phyloP scores from a whole-genome alignment of 2,888 invertebrate species.

The Amphipyra berbera region DNA sequence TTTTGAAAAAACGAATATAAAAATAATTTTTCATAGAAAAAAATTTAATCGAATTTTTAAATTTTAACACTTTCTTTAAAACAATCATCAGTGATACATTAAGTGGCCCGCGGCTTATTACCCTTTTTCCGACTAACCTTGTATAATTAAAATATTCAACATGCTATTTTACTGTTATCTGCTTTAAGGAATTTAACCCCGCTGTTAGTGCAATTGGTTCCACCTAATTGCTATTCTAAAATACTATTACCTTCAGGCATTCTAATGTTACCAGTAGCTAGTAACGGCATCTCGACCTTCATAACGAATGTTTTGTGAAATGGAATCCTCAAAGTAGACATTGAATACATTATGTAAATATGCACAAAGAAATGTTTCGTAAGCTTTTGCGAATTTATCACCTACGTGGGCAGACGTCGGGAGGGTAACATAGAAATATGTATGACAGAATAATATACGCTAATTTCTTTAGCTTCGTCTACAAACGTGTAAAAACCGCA shows the following conservation, averaged over 20 bases:
- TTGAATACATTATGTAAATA: not conserved
- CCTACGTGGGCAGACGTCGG: conserved; percentile 1
- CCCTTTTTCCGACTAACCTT: too few relatives aligned
- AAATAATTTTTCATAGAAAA: too few relatives aligned
- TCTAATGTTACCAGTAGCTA: conserved; percentile 13
- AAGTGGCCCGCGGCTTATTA: too few relatives aligned
- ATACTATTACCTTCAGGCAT: conserved; percentile 38
- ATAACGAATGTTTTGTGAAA: conserved; percentile 10
- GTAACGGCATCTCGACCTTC: conserved; percentile 29
- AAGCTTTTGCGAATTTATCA: conserved; percentile 14
- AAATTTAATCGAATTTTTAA: too few relatives aligned
- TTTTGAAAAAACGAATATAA: too few relatives aligned
- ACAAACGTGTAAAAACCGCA: too few relatives aligned
- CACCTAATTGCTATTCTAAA: conserved; percentile 30
- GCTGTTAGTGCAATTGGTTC: conserved; percentile 29
- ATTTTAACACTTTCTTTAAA: too few relatives aligned
- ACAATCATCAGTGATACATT: too few relatives aligned
- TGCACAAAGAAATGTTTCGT: conserved; percentile 9
- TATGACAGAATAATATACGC: not conserved
- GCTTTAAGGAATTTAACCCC: too few relatives aligned
- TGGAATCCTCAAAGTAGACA: conserved; percentile 6
- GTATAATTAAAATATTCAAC: too few relatives aligned
- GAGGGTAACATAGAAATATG: not conserved
- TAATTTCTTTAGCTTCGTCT: not conserved
- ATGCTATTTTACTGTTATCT: too few relatives aligned